Evolutionary conservation across 2,888 invertebrate genomes (phyloP), one percentile per base, ranked within the genome.

Genomic region (Meghimatium bilineatum): DNA sequence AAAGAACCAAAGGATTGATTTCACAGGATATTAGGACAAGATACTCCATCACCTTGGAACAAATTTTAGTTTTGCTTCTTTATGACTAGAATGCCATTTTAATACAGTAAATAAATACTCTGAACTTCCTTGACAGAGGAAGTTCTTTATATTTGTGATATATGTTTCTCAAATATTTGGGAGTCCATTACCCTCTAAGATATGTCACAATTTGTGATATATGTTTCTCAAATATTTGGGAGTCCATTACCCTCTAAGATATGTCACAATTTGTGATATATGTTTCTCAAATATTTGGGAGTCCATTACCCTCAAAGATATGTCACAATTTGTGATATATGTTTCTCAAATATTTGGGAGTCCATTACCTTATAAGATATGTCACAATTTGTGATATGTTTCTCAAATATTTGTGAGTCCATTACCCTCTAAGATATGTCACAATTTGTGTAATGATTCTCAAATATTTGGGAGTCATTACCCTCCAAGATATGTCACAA

Each of bases 1-100:
- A 91, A 91, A 76, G 91, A 91, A 36, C 86, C 86, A 63, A 88
- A 88, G 80, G 89, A 89, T 23, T 87, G 86, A 84, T 74, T 52
- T 20, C n/a, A 56, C 23, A 44, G 38, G 17, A 56, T 26, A 72
- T 44, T 10, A 49, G 8, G n/a, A 12, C 14, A 26, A 1, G n/a
- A 26, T 1, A 14, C 14, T 10, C 49, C 10, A 3, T 29, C 36
- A n/a, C n/a, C 17, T 34, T 71, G 38, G 71, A 38, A 23, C 36
- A 38, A 67, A 17, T 67, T 20, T 32, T 67, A 12, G 14, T 67
- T n/a, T 38, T 71, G 20, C 5, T 71, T 44, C n/a, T n/a, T 44
- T 6, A n/a, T 38, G 17, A 38, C 1, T 29, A 8, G n/a, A n/a
- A n/a, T 44, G 44, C 8, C 0, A n/a, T 38, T n/a, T 44, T 49